phyloP scores from a whole-genome alignment of 2,888 invertebrate genomes.

The Dicranocentrus wangi region DNA sequence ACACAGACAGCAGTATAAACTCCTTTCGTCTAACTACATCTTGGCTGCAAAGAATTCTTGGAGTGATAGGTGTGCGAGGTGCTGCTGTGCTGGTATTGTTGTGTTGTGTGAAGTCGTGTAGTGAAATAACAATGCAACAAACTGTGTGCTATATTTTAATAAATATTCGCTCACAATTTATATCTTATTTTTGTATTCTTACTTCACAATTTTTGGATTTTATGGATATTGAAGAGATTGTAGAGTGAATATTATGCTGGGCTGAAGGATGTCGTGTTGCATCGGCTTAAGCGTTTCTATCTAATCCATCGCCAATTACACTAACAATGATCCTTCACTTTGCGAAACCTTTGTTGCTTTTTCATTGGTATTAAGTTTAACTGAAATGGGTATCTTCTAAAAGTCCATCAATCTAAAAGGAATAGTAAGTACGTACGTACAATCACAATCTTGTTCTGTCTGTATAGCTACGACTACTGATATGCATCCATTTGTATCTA shows the following conservation, averaged over 20 bases:
- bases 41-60: no score
- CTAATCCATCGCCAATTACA: neutral
- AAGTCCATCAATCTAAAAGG: constrained; percentile 1
- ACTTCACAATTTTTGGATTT: constrained; percentile 29
- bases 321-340: neutral
- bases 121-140: neutral
- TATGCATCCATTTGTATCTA: no score
- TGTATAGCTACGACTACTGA: no score
- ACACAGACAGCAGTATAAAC: no score
- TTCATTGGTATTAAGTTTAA: neutral
- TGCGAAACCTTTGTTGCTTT: neutral
- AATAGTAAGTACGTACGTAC: no score
- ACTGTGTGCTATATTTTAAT: neutral
- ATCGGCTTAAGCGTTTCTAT: constrained; percentile 28
- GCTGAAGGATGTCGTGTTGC: neutral
- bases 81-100: no score
- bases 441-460: neutral
- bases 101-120: no score
- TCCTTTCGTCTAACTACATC: no score
- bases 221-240: constrained; percentile 19
- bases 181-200: constrained; percentile 4
- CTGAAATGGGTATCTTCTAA: neutral
- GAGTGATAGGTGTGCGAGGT: no score
- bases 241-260: neutral
- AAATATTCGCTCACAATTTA: neutral